Evolutionary conservation across 2,888 invertebrate species (phyloP).

Genomic region (Drosophila flavopinicola): DNA sequence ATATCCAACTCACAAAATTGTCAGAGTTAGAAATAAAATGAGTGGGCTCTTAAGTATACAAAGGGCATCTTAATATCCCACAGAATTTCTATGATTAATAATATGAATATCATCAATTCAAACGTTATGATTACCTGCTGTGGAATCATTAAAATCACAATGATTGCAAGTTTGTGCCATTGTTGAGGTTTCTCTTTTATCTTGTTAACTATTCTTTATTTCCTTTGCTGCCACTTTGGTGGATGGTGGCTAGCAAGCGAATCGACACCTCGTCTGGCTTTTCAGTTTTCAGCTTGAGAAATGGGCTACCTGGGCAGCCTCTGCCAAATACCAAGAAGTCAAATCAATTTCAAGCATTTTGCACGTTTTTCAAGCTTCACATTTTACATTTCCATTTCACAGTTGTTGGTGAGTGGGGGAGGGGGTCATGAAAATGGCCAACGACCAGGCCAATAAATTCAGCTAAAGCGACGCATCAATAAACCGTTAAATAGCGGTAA

Average conservation of each 20-base stretch:
- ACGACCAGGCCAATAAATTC: conserved; percentile 72
- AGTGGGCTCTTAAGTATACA: too few relatives aligned
- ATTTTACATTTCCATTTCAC: conserved; percentile 44
- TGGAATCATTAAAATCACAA: conserved; percentile 9
- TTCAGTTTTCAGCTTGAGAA: conserved; percentile 43
- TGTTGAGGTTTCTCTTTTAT: conserved; percentile 30
- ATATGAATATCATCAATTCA: neutral
- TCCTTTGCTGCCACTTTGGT: too few relatives aligned
- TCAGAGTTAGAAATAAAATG: too few relatives aligned
- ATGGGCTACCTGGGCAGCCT: conserved; percentile 38
- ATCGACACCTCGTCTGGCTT: conserved; percentile 33
- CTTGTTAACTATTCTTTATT: neutral
- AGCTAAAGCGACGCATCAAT: conserved; percentile 76
- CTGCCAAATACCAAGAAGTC: conserved; percentile 42
- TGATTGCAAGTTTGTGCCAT: neutral
- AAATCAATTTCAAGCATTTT: conserved; percentile 55
- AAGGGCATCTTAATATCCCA: neutral
- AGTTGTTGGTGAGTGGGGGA: neutral
- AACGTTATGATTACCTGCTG: neutral
- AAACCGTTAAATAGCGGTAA: conserved; percentile 80
- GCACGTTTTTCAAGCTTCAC: conserved; percentile 55
- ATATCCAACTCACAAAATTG: too few relatives aligned
- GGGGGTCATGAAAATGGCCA: conserved; percentile 43
- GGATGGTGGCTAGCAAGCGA: neutral
- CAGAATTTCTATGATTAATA: neutral